Base-by-base conservation (phyloP, 2,888 invertebrate genomes). In the Strigamia maritima region DNA sequence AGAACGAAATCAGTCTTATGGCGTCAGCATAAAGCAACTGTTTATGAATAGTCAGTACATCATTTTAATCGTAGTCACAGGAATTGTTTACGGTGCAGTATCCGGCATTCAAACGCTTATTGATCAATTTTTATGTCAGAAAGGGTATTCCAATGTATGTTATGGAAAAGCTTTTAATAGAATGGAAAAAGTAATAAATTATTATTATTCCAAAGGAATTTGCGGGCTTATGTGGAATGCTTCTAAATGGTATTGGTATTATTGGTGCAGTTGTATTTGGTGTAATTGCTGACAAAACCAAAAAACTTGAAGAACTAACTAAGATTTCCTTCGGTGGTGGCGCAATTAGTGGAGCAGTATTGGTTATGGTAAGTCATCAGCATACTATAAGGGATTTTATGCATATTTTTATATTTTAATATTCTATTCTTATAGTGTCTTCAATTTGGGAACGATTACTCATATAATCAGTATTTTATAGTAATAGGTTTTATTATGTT, bases 111-210 rank as follows among this genome's bases (percentile, higher is more conserved):
- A 87, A 76, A 87, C 88, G 31, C 85, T 88, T 76, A 81, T 88
- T 4, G 86, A 88, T 80, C 88, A 88, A 80, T 86, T 87, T 12
- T 83, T 88, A 28, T 88, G 88, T 83, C 85, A 87, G 0, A 83
- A 84, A 80, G 87, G 87, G 16, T 88, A 88, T 81, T 81, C 83
- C 40, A n/a, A n/a, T n/a, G 85, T 86, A 82, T 83, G 85, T 65
- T 26, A 75, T 19, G 28, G 2, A 75, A 19, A 24, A 26, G 16
- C n/a, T 75, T 16, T 14, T 12, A 28, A 24, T 24, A n/a, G n/a
- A n/a, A n/a, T n/a, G n/a, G n/a, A n/a, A n/a, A n/a, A n/a, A n/a
- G n/a, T n/a, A n/a, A n/a, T n/a, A n/a, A n/a, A n/a, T n/a, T n/a
- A n/a, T n/a, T n/a, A n/a, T n/a, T n/a, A n/a, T n/a, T n/a, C n/a